A percentile compares a stretch with the other conserved stretches of the same genome.
phyloP scores from a whole-genome alignment of 2,888 invertebrate species.

The Alloscopus bannaensis region DNA sequence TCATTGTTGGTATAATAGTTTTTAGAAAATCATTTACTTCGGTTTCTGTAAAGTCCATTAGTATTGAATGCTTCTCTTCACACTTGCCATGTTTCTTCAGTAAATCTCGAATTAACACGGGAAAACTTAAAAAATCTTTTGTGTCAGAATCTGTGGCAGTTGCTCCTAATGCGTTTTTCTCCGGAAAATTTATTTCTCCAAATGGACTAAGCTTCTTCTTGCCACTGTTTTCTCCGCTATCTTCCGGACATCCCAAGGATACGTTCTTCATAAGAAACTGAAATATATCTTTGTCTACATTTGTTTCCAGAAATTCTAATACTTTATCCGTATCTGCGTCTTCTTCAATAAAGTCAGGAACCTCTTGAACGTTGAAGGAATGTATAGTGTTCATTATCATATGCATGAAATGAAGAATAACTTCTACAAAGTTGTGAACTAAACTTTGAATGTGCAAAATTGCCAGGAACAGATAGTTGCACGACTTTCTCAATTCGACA shows the following conservation, averaged over 20 bases:
- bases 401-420: constrained; percentile 69
- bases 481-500: constrained; percentile 58
- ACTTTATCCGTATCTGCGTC: constrained; percentile 69
- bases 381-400: constrained; percentile 72
- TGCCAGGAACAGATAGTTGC: constrained; percentile 68
- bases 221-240: constrained; percentile 4
- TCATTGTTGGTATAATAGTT: constrained; percentile 63
- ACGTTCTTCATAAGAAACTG: constrained; percentile 67
- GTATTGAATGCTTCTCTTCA: constrained; percentile 50
- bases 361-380: constrained; percentile 67
- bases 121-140: constrained; percentile 43
- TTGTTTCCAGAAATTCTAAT: constrained; percentile 65
- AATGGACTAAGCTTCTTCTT: constrained; percentile 16
- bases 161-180: constrained; percentile 34
- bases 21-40: constrained; percentile 60
- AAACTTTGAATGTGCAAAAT: constrained; percentile 68
- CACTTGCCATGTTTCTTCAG: constrained; percentile 32
- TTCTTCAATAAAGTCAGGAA: constrained; percentile 70
- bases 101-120: constrained; percentile 46
- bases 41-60: constrained; percentile 58
- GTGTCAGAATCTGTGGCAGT: constrained; percentile 37
- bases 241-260: constrained; percentile 33
- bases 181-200: constrained; percentile 39
- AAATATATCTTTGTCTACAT: constrained; percentile 68
- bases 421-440: constrained; percentile 64